These are phyloP conservation scores for Aphodius sticticus DNA, from an alignment of 2,888 invertebrate genomes.

Conservation along the genomic window DNA sequence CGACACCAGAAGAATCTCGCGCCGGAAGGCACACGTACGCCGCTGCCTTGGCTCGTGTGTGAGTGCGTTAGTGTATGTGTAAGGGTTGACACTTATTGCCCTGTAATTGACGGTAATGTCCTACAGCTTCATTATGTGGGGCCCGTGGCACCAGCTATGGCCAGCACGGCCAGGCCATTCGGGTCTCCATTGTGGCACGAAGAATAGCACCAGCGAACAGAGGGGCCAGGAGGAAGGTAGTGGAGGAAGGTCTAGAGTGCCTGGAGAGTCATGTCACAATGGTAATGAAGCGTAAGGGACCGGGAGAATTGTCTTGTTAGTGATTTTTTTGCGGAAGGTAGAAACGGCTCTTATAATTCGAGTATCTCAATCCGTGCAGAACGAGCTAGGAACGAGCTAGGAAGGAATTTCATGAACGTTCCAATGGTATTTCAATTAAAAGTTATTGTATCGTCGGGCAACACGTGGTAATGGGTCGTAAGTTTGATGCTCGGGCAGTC, in stretches of 20 bases:
- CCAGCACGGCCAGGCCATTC: slow-evolving; percentile 10
- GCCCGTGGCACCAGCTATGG: slow-evolving; percentile 35
- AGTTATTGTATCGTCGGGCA: slow-evolving; percentile 16
- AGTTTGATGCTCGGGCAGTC: background rate
- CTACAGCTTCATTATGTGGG: slow-evolving; percentile 56
- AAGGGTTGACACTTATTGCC: slow-evolving; percentile 56
- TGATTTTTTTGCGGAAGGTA: slow-evolving; percentile 37
- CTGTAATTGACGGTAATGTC: slow-evolving; percentile 58
- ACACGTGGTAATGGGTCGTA: background rate
- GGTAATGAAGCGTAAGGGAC: slow-evolving; percentile 45
- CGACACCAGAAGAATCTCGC: background rate
- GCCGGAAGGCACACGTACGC: slow-evolving; percentile 37
- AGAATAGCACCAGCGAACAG: background rate
- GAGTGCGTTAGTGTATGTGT: slow-evolving; percentile 44
- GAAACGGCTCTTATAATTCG: slow-evolving; percentile 12
- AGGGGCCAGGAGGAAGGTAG: background rate
- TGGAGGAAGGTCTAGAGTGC: slow-evolving; percentile 14
- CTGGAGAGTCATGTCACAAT: slow-evolving; percentile 39
- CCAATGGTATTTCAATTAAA: slow-evolving; percentile 29
- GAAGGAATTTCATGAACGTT: background rate
- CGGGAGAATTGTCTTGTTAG: slow-evolving; percentile 46
- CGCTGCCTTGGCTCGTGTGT: slow-evolving; percentile 45
- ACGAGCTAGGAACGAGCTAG: background rate
- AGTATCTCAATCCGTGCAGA: background rate
- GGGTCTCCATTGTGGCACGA: background rate